These are phyloP conservation scores for Stenolophus ochropezus DNA, from an alignment of 2,888 invertebrate species.

Conservation along the genomic window DNA sequence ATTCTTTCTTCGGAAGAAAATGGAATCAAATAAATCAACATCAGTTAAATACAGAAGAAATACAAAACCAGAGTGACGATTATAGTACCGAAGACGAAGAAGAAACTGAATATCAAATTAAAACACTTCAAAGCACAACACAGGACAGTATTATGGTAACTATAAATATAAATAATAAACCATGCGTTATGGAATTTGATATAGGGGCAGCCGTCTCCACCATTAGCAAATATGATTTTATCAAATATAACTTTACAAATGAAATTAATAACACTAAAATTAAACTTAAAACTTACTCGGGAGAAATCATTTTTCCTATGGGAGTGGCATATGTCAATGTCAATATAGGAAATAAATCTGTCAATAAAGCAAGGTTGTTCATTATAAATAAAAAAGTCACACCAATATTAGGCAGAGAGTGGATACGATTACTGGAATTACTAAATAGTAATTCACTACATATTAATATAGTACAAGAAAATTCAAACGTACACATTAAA, in stretches of 20 bases:
- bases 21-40: not conserved
- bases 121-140: not conserved
- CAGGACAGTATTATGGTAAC: not conserved
- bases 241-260: not conserved
- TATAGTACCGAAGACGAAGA: not conserved
- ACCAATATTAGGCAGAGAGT: not conserved
- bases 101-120: not conserved
- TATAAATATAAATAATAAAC: slow-evolving; percentile 8
- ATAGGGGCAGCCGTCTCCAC: slow-evolving; percentile 6
- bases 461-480: not conserved
- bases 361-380: not conserved
- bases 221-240: not conserved
- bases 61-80: not conserved
- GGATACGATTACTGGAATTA: not conserved
- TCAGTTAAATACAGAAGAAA: not conserved
- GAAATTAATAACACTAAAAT: not conserved
- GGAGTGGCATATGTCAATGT: no score
- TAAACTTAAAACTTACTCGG: not conserved
- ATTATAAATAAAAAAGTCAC: not conserved
- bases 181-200: slow-evolving; percentile 10
- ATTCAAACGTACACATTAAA: not conserved
- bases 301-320: not conserved
- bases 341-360: no score
- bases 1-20: slow-evolving; percentile 10
- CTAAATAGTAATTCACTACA: not conserved